A percentile compares a stretch with the other conserved stretches of the same genome.
phyloP scores from a whole-genome alignment of 2,113 vertebrate genomes.

The Aspiorhynchus laticeps region DNA sequence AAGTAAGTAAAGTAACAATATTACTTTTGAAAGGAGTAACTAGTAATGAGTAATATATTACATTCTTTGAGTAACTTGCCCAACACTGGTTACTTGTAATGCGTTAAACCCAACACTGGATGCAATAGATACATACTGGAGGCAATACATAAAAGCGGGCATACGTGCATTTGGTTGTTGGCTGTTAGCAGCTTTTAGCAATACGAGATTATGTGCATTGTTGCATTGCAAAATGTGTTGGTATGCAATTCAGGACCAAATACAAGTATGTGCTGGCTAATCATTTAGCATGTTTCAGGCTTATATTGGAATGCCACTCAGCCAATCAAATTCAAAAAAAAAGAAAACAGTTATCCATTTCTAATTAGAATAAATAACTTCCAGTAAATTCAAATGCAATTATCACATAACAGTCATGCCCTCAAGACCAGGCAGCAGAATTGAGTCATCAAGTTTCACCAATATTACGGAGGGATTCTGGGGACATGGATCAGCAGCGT shows the following conservation, averaged over 20 bases:
- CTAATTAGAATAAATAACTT: not conserved
- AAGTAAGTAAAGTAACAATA: no score
- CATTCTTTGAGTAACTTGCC: no score
- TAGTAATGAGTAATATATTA: no score
- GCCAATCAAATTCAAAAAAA: not conserved
- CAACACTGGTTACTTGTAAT: no score
- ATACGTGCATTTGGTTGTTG: no score
- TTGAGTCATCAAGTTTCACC: constrained; percentile 37
- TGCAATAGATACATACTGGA: no score
- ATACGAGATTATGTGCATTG: not conserved
- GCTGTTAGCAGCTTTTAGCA: no score
- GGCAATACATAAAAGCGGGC: no score
- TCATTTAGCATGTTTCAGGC: not conserved
- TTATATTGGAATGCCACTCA: not conserved
- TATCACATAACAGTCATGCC: constrained; percentile 2
- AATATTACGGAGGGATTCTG: not conserved
- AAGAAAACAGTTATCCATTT: not conserved
- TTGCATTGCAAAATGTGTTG: not conserved
- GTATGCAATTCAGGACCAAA: not conserved
- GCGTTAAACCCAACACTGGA: no score
- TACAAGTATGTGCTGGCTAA: not conserved
- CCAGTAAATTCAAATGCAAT: not conserved
- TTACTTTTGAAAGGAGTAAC: no score
- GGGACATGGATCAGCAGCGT: constrained; percentile 6
- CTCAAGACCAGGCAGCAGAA: not conserved